Evolutionary conservation across 2,888 invertebrate species (phyloP).

Genomic region (Alcis repandata): DNA sequence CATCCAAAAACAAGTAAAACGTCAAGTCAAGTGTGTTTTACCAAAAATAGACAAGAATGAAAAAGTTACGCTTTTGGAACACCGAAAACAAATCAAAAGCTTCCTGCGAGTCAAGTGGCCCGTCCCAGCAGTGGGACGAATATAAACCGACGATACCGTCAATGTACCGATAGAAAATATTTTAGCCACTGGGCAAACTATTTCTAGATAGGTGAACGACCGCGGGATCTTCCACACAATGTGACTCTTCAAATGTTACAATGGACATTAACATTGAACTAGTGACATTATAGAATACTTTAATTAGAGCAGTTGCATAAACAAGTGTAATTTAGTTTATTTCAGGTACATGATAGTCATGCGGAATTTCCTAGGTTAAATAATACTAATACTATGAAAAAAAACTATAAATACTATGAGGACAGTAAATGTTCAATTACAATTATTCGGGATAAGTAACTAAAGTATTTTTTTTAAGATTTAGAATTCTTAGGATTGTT

Average conservation of each 20-base stretch:
- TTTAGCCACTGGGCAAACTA: conserved; percentile 45
- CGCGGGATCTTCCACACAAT: conserved; percentile 39
- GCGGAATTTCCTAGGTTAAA: not conserved
- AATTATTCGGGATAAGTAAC: too few relatives aligned
- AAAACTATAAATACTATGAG: too few relatives aligned
- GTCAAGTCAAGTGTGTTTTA: too few relatives aligned
- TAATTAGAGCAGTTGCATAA: conserved; percentile 33
- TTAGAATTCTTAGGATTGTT: too few relatives aligned
- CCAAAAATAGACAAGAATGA: not conserved
- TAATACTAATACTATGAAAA: too few relatives aligned
- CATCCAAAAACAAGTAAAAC: too few relatives aligned
- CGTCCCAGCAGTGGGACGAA: conserved; percentile 30
- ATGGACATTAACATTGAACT: conserved; percentile 47
- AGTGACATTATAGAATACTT: conserved; percentile 19
- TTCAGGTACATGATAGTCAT: too few relatives aligned
- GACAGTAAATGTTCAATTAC: too few relatives aligned
- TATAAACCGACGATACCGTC: conserved; percentile 33
- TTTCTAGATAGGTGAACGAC: conserved; percentile 51
- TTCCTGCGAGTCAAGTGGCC: conserved; percentile 17
- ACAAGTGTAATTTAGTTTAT: not conserved
- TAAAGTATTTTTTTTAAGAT: too few relatives aligned
- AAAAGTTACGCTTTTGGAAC: not conserved
- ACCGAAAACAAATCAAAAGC: not conserved
- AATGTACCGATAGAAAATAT: conserved; percentile 37
- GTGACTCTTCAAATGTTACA: conserved; percentile 41